Base-by-base conservation (phyloP, 2,113 vertebrate genomes). In the Ammospiza caudacuta region DNA sequence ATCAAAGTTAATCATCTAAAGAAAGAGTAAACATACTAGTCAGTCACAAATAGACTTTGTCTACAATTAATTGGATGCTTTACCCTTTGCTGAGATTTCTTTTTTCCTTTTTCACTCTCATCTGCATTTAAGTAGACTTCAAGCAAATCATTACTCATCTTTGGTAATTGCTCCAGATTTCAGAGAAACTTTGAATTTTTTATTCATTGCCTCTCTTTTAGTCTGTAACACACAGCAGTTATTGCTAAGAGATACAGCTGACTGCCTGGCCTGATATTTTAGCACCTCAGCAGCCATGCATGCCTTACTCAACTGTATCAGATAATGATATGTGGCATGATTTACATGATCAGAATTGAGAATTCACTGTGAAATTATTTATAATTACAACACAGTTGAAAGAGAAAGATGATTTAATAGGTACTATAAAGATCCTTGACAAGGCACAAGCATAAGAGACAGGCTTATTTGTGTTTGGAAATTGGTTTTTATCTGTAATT, bases 291-390 rank as follows among this genome's bases (percentile, higher is more conserved):
- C 86, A 94, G 74, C 88, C 87, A 88, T 5, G 49, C 55, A 27
- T 92, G 76, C 49, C 61, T 96, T 96, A 96, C 93, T 97, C 91
- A 97, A 87, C 88, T 94, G 92, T 91, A 97, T 94, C 93, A 94
- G 94, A 92, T 96, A 97, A 97, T 79, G 72, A 51, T 90, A 70
- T 78, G 62, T 94, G 82, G 49, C 66, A 91, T 88, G 91, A 97
- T 96, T 97, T 97, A 96, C 88, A 96, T 90, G 81, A 67, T 78
- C 76, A 92, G 88, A 97, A 96, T 92, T 92, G 75, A 92, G 91
- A 97, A 97, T 97, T 96, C 86, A 92, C 91, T 95, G 94, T 96
- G 88, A 96, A 93, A 15, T 59, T 97, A 94, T 96, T 97, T 96
- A 87, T 92, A 97, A 96, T 87, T 94, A 72, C 69, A 86, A 72